phyloP scores from a whole-genome alignment of 2,888 invertebrate species.

The Nebria salina region DNA sequence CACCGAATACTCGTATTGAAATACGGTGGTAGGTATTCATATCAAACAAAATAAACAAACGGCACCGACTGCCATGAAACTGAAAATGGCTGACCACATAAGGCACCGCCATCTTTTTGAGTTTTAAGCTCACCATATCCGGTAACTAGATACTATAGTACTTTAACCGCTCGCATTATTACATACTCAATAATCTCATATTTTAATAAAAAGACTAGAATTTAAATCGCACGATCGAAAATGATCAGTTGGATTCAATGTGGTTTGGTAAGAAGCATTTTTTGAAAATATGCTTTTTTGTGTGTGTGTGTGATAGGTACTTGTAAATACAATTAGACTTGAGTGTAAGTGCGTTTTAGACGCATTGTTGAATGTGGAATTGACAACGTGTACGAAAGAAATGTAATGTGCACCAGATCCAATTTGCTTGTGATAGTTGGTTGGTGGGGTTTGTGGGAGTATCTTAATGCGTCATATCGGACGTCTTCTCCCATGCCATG shows the following conservation, averaged over 20 bases:
- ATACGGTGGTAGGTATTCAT: slow-evolving; percentile 26
- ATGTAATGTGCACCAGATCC: too few species aligned
- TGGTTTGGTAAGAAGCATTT: neutral
- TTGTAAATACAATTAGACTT: too few species aligned
- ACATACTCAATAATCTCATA: too few species aligned
- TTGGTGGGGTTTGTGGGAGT: neutral
- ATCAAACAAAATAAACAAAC: slow-evolving; percentile 21
- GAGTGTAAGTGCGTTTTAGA: too few species aligned
- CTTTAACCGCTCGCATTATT: neutral
- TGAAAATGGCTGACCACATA: slow-evolving; percentile 13
- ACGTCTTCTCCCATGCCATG: neutral
- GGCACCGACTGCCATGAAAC: neutral
- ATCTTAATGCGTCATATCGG: neutral
- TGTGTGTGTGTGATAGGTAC: too few species aligned
- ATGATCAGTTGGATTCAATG: too few species aligned
- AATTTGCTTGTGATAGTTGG: too few species aligned
- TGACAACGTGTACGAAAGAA: too few species aligned
- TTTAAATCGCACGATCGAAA: too few species aligned
- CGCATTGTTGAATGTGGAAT: too few species aligned
- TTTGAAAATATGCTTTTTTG: too few species aligned
- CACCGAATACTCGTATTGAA: slow-evolving; percentile 8
- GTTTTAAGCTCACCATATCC: neutral
- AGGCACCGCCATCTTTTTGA: slow-evolving; percentile 7
- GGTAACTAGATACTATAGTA: slow-evolving; percentile 4
- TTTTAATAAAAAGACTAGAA: too few species aligned